A percentile compares a stretch with the other conserved stretches of the same genome.
Evolutionary conservation across 2,113 vertebrate genomes (phyloP).

Genomic region (Podocnemis expansa): DNA sequence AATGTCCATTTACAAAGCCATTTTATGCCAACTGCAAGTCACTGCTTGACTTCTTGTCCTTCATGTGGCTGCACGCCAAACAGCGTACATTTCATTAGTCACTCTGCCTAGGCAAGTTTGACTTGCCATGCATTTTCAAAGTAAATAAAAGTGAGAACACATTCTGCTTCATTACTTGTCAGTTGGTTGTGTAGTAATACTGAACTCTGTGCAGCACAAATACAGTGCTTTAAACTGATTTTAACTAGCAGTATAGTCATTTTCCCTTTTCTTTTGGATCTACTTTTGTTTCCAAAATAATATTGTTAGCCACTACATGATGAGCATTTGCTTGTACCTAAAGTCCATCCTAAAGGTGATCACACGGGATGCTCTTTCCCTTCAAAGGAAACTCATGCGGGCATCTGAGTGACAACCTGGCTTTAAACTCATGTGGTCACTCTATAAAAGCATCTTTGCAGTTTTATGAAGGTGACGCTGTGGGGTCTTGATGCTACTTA

Average conservation of each 20-base stretch:
- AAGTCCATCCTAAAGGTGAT: neutral
- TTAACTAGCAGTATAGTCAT: neutral
- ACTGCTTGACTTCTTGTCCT: conserved; percentile 48
- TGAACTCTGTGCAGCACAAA: neutral
- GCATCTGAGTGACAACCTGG: conserved; percentile 7
- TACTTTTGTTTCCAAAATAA: neutral
- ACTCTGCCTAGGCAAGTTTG: conserved; percentile 51
- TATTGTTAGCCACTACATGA: neutral
- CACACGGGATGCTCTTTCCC: neutral
- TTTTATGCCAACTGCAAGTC: neutral
- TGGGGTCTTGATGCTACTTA: neutral
- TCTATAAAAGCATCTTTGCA: conserved; percentile 12
- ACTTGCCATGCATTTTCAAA: conserved; percentile 30
- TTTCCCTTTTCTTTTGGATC: neutral
- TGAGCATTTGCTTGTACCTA: neutral
- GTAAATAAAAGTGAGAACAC: conserved; percentile 20
- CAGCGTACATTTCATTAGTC: conserved; percentile 45
- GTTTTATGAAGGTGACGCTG: neutral
- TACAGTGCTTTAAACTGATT: neutral
- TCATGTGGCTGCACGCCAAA: conserved; percentile 34
- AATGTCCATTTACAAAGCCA: conserved; percentile 30
- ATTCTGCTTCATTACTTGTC: conserved; percentile 38
- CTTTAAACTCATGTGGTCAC: neutral
- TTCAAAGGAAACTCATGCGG: neutral
- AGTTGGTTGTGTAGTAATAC: neutral